phyloP scores from a whole-genome alignment of 2,888 invertebrate genomes.

The Pedicia rivosa region DNA sequence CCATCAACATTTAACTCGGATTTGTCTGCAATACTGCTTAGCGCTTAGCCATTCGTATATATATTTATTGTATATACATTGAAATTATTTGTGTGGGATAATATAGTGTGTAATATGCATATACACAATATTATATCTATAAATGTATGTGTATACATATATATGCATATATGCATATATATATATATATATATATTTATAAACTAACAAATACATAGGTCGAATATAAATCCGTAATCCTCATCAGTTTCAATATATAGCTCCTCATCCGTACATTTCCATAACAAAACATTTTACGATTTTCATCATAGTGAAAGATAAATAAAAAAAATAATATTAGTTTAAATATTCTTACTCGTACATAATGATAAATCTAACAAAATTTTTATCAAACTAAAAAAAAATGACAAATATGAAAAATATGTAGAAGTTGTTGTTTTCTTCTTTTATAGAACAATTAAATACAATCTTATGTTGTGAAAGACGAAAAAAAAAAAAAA shows the following conservation, averaged over 20 bases:
- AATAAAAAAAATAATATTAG: too few species aligned
- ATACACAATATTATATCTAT: too few species aligned
- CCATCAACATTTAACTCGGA: neutral
- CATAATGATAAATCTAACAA: too few species aligned
- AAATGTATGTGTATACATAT: constrained; percentile 4
- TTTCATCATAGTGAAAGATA: neutral
- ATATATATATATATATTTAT: neutral
- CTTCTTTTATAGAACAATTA: too few species aligned
- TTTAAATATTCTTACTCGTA: too few species aligned
- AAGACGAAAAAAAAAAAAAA: too few species aligned
- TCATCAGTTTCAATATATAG: constrained; percentile 28
- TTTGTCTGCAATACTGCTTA: constrained; percentile 5
- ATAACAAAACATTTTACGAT: neutral
- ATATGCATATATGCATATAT: constrained; percentile 6
- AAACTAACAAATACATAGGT: constrained; percentile 12
- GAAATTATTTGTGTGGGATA: neutral
- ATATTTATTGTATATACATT: neutral
- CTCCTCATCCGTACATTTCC: constrained; percentile 5
- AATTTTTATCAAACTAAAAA: too few species aligned
- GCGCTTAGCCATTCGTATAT: constrained; percentile 7
- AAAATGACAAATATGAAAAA: too few species aligned
- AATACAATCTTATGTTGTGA: too few species aligned
- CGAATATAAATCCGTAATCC: constrained; percentile 31
- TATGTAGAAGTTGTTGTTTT: too few species aligned
- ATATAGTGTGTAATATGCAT: too few species aligned